A percentile compares a stretch with the other conserved stretches of the same genome.
Conservation (phyloP, 2,113 vertebrate genomes). For the Lepisosteus osseus region DNA sequence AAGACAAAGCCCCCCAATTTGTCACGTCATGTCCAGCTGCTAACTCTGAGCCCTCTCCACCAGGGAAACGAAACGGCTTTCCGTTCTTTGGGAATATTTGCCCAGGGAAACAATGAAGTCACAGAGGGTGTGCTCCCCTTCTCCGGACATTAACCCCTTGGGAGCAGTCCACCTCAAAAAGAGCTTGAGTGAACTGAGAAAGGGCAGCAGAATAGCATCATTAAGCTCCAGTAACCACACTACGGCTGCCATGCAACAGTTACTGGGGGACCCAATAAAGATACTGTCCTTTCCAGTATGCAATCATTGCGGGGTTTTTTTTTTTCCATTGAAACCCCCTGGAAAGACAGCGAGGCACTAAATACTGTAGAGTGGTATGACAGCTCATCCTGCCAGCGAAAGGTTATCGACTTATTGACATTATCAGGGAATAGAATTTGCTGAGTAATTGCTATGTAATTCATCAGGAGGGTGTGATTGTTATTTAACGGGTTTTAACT, state of each 20-base stretch:
- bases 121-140: slow-evolving; percentile 34
- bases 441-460: slow-evolving; percentile 26
- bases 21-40: slow-evolving; percentile 95
- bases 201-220: slow-evolving; percentile 45
- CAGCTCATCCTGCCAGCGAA: slow-evolving; percentile 22
- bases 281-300: slow-evolving; percentile 13
- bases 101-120: slow-evolving; percentile 63
- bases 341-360: no score
- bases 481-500: slow-evolving; percentile 34
- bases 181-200: slow-evolving; percentile 33
- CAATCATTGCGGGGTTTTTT: background rate
- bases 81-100: slow-evolving; percentile 83
- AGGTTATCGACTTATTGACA: slow-evolving; percentile 23
- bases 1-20: slow-evolving; percentile 81
- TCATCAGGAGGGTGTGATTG: slow-evolving; percentile 22
- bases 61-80: slow-evolving; percentile 79
- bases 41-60: slow-evolving; percentile 79
- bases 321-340: no score
- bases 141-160: slow-evolving; percentile 44
- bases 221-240: slow-evolving; percentile 49
- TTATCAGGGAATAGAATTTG: slow-evolving; percentile 20
- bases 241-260: slow-evolving; percentile 31
- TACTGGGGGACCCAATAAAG: slow-evolving; percentile 17
- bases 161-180: slow-evolving; percentile 42
- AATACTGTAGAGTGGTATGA: background rate